Percentiles rank a stretch among this genome's conserved stretches.
Evolutionary conservation across 2,113 vertebrate genomes (phyloP).

Genomic region (Lutjanus erythropterus): DNA sequence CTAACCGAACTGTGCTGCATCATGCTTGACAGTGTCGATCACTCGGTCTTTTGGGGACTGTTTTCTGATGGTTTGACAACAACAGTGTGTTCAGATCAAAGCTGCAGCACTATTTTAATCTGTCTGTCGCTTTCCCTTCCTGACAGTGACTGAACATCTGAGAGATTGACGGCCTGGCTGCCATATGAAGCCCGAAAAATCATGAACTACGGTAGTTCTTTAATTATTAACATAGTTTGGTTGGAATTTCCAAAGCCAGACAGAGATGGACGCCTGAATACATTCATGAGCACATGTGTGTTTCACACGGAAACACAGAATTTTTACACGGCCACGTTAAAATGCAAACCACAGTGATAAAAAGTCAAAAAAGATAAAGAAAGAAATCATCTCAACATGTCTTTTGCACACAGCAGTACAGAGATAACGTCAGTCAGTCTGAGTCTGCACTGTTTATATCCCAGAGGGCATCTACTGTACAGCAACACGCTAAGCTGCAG

Average conservation of each 20-base stretch:
- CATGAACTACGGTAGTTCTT: conserved; percentile 11
- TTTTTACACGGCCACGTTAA: conserved; percentile 39
- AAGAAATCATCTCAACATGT: conserved; percentile 5
- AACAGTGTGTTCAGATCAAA: conserved; percentile 52
- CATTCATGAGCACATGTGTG: conserved; percentile 9
- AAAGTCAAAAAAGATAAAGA: conserved; percentile 14
- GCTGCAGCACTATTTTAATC: conserved; percentile 39
- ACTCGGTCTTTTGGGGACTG: conserved; percentile 30
- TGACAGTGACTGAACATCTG: conserved; percentile 19
- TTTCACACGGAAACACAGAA: background rate
- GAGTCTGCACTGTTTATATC: conserved; percentile 52
- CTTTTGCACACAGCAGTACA: background rate
- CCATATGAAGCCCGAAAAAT: conserved; percentile 26
- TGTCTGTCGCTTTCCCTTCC: conserved; percentile 3
- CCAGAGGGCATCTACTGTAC: conserved; percentile 62
- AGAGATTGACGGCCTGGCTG: conserved; percentile 8
- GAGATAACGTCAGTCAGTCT: background rate
- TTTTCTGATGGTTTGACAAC: conserved; percentile 68
- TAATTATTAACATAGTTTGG: conserved; percentile 2
- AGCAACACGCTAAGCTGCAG: conserved; percentile 49
- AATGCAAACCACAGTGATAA: conserved; percentile 3
- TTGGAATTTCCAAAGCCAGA: background rate
- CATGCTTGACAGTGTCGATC: conserved; percentile 69
- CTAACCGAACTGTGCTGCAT: conserved; percentile 71
- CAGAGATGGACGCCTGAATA: conserved; percentile 7